Evolutionary conservation across 2,113 vertebrate species (phyloP).

Genomic region (Urocynchramus pylzowi): DNA sequence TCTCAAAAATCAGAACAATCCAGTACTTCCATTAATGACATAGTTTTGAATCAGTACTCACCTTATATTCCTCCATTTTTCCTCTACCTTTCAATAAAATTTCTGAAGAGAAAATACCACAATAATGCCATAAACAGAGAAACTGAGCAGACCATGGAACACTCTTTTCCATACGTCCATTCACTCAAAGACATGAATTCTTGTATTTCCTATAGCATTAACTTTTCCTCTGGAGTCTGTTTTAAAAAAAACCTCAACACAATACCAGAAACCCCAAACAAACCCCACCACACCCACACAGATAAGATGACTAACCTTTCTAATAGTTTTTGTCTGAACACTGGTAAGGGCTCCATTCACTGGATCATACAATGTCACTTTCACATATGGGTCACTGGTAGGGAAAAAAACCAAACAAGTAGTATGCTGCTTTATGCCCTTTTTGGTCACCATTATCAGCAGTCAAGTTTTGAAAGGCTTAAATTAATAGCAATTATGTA

Average conservation of each 20-base stretch:
- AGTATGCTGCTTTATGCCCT: not conserved
- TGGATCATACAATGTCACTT: conserved; percentile 88
- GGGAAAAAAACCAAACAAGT: not conserved
- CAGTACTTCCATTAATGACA: not conserved
- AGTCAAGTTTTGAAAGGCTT: not conserved
- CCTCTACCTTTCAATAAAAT: not conserved
- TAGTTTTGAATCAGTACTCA: not conserved
- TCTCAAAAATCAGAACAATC: not conserved
- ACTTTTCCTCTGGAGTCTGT: not conserved
- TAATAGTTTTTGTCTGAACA: conserved; percentile 93
- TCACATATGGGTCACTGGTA: conserved; percentile 91
- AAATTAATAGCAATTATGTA: not conserved
- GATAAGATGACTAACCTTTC: conserved; percentile 79
- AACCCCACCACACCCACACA: not conserved
- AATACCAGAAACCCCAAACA: not conserved
- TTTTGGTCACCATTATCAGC: not conserved
- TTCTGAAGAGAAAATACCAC: not conserved
- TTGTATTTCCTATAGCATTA: not conserved
- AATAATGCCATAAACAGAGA: not conserved
- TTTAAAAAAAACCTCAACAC: not conserved
- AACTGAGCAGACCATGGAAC: not conserved
- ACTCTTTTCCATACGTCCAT: not conserved
- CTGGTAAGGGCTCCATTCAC: conserved; percentile 83
- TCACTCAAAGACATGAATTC: not conserved
- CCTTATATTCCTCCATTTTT: not conserved